Evolutionary conservation across 2,888 invertebrate species (phyloP).

Genomic region (Perdita meconis): DNA sequence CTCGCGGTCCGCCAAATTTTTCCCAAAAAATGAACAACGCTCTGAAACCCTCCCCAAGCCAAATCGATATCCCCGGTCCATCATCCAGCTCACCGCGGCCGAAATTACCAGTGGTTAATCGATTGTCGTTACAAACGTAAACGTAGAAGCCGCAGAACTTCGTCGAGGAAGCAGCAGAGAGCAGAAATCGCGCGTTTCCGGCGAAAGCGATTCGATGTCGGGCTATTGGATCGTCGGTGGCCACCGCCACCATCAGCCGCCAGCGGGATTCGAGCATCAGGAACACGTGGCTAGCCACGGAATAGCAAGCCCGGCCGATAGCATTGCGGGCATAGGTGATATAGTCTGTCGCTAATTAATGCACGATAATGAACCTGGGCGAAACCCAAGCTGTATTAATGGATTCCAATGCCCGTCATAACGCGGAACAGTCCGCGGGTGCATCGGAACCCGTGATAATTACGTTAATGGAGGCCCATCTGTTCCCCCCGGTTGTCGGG

Average conservation of each 20-base stretch:
- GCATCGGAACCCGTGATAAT: slow-evolving; percentile 67
- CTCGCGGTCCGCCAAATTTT: too few species aligned
- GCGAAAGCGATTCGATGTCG: slow-evolving; percentile 55
- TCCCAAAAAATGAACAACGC: too few species aligned
- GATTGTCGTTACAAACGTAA: neutral
- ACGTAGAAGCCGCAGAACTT: neutral
- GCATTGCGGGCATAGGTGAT: slow-evolving; percentile 71
- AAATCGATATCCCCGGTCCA: neutral
- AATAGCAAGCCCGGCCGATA: slow-evolving; percentile 73
- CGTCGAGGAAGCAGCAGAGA: slow-evolving; percentile 7
- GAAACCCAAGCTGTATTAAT: slow-evolving; percentile 77
- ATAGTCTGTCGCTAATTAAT: slow-evolving; percentile 81
- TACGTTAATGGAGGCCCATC: slow-evolving; percentile 71
- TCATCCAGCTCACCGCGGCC: neutral
- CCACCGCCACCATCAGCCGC: slow-evolving; percentile 31
- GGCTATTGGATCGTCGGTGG: slow-evolving; percentile 56
- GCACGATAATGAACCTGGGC: slow-evolving; percentile 81
- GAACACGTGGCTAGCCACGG: slow-evolving; percentile 74
- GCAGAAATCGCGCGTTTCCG: slow-evolving; percentile 48
- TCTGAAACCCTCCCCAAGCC: neutral
- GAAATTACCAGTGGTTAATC: slow-evolving; percentile 8
- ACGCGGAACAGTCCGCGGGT: slow-evolving; percentile 66
- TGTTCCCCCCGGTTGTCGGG: slow-evolving; percentile 54
- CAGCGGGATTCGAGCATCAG: slow-evolving; percentile 62
- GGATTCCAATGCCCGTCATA: slow-evolving; percentile 79